These are phyloP conservation scores for Triplophysa yarkandensis DNA, from an alignment of 2,797 vertebrate genomes.

Conservation along the genomic window DNA sequence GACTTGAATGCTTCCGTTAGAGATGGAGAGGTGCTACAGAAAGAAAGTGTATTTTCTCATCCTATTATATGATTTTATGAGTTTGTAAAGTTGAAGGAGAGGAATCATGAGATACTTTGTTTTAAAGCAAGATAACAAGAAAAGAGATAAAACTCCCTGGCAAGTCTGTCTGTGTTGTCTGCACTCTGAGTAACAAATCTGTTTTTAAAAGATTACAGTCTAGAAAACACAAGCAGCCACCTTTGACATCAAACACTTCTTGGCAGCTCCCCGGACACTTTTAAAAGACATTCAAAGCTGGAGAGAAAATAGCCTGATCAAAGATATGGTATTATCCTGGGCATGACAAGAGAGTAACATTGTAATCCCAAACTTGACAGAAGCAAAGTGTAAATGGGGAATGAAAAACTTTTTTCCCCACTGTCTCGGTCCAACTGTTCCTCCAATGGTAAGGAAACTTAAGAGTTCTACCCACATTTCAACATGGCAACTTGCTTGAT, in stretches of 20 bases:
- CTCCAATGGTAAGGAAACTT: neutral
- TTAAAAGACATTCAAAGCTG: neutral
- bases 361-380: constrained; percentile 1
- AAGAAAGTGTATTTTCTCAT: neutral
- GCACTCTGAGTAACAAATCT: constrained; percentile 29
- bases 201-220: constrained; percentile 41
- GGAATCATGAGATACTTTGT: neutral
- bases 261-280: neutral
- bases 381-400: neutral
- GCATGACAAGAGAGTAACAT: neutral
- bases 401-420: neutral
- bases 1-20: constrained; percentile 92
- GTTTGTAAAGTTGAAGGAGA: neutral
- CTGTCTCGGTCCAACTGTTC: neutral
- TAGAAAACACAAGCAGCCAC: constrained; percentile 28
- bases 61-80: neutral
- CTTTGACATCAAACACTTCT: neutral
- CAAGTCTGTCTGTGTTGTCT: constrained; percentile 33
- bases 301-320: neutral
- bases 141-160: constrained; percentile 24
- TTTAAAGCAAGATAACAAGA: neutral
- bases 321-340: neutral
- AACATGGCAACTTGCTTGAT: constrained; percentile 25
- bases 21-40: constrained; percentile 91
- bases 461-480: neutral